Evolutionary conservation across 2,888 invertebrate genomes (phyloP).

Genomic region (Catocala sponsa): DNA sequence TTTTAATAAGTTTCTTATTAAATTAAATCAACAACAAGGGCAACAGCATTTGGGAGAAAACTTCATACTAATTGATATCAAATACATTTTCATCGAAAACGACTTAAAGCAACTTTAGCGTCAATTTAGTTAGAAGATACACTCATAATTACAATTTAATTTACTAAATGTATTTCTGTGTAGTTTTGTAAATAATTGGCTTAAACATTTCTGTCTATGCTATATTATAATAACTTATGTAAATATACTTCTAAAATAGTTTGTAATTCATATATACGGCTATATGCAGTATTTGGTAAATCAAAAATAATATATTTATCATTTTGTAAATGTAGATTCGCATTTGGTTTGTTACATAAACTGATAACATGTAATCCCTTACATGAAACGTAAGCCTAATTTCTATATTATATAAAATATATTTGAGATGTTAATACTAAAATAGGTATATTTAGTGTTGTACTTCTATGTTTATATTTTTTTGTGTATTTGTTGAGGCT

Average conservation of each 20-base stretch:
- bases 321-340: slow-evolving; percentile 2
- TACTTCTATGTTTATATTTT: slow-evolving; percentile 39
- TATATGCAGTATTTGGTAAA: slow-evolving; percentile 9
- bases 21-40: too few relatives aligned
- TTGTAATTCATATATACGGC: slow-evolving; percentile 4
- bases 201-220: slow-evolving; percentile 17
- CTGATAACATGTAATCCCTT: background rate
- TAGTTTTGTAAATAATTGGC: slow-evolving; percentile 55
- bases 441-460: slow-evolving; percentile 41
- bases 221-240: slow-evolving; percentile 28
- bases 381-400: background rate
- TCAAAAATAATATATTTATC: slow-evolving; percentile 3
- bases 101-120: background rate
- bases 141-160: slow-evolving; percentile 7
- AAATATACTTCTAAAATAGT: slow-evolving; percentile 34
- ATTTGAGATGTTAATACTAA: slow-evolving; percentile 41
- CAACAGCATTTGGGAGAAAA: too few relatives aligned
- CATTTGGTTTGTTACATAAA: background rate
- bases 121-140: slow-evolving; percentile 32
- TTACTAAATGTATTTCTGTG: slow-evolving; percentile 20
- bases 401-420: slow-evolving; percentile 5
- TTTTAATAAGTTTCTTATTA: too few relatives aligned
- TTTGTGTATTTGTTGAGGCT: slow-evolving; percentile 29
- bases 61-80: too few relatives aligned
- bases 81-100: too few relatives aligned